A percentile compares a stretch with the other conserved stretches of the same genome.
These are phyloP conservation scores for Pseudopipra pipra DNA, from an alignment of 2,113 vertebrate genomes.

Conservation along the genomic window DNA sequence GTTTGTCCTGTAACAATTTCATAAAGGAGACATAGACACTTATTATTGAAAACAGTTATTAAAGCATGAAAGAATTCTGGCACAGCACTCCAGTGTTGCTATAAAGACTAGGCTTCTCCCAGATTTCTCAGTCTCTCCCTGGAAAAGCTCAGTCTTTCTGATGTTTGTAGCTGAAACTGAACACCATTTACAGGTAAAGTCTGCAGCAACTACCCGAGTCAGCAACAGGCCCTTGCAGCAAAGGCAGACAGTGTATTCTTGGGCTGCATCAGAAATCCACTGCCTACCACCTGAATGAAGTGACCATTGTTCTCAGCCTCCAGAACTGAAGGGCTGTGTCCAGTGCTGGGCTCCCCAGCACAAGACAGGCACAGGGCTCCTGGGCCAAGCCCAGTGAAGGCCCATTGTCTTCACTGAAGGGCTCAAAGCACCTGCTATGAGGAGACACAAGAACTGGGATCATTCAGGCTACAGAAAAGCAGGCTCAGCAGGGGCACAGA, in stretches of 20 bases:
- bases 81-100: not conserved
- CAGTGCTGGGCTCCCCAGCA: not conserved
- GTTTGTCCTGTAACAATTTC: not conserved
- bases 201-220: not conserved
- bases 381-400: not conserved
- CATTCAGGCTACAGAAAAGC: not conserved
- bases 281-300: not conserved
- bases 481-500: not conserved
- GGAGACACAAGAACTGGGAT: not conserved
- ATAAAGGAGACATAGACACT: not conserved
- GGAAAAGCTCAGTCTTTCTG: not conserved
- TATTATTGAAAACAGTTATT: not conserved
- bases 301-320: not conserved
- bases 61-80: not conserved
- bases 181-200: not conserved
- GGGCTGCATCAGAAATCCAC: not conserved
- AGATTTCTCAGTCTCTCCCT: not conserved
- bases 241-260: fast-evolving
- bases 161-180: not conserved
- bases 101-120: not conserved
- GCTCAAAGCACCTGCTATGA: not conserved
- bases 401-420: not conserved
- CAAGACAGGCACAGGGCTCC: not conserved
- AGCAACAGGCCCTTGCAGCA: not conserved
- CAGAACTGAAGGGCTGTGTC: not conserved